phyloP scores from a whole-genome alignment of 2,888 invertebrate species.

The Drosophila koepferae region DNA sequence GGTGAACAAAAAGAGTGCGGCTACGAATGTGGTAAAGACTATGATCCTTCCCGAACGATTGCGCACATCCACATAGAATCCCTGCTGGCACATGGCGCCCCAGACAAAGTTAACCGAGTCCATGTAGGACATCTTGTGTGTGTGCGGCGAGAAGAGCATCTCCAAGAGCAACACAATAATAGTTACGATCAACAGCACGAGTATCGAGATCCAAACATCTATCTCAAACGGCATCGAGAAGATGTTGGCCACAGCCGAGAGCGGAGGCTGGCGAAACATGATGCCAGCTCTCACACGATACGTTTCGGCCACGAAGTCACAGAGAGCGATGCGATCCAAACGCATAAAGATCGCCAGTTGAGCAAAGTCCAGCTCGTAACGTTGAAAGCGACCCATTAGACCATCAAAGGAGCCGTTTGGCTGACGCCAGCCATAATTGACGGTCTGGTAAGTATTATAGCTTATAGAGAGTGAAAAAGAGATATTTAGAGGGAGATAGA shows the following conservation, averaged over 20 bases:
- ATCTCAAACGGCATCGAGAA: constrained; percentile 87
- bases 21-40: constrained; percentile 86
- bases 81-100: constrained; percentile 88
- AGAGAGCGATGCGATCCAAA: constrained; percentile 86
- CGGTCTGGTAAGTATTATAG: constrained; percentile 83
- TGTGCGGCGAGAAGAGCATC: constrained; percentile 72
- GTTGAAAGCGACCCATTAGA: constrained; percentile 87
- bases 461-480: constrained; percentile 53
- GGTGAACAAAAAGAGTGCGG: constrained; percentile 87
- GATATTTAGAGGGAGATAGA: background rate
- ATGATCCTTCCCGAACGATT: constrained; percentile 86
- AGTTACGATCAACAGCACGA: constrained; percentile 79
- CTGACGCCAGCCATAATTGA: constrained; percentile 86
- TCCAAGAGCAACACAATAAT: constrained; percentile 73
- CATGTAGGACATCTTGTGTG: constrained; percentile 73
- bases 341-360: constrained; percentile 87
- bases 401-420: constrained; percentile 87
- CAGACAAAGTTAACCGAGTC: constrained; percentile 87
- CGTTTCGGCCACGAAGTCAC: constrained; percentile 87
- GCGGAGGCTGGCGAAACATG: constrained; percentile 88
- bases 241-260: constrained; percentile 88
- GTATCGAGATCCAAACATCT: constrained; percentile 86
- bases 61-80: constrained; percentile 86
- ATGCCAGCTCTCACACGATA: constrained; percentile 86
- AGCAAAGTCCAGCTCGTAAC: constrained; percentile 86